phyloP scores from a whole-genome alignment of 2,797 vertebrate genomes.

The Danio kyathit region DNA sequence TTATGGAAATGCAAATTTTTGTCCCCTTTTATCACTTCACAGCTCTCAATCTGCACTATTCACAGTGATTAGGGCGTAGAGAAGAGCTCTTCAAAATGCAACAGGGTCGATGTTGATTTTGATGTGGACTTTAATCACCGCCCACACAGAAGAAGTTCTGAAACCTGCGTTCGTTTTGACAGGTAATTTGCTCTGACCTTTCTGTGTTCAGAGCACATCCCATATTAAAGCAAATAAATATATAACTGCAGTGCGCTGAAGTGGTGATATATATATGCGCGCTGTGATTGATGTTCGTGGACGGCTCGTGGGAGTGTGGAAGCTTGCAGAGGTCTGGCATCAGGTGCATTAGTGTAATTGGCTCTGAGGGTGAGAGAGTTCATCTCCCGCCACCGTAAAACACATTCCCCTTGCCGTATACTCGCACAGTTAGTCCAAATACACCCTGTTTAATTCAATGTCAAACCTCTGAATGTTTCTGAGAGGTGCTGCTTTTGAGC shows the following conservation, averaged over 20 bases:
- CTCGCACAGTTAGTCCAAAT: background rate
- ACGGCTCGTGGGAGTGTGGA: slow-evolving; percentile 21
- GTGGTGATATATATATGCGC: slow-evolving; percentile 19
- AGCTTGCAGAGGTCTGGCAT: slow-evolving; percentile 34
- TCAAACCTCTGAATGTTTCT: background rate
- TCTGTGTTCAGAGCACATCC: slow-evolving; percentile 24
- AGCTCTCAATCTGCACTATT: too few relatives aligned
- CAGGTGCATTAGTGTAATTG: slow-evolving; percentile 54
- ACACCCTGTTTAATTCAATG: background rate
- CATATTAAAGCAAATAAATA: slow-evolving; percentile 35
- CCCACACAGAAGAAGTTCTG: slow-evolving; percentile 12
- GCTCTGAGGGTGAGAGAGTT: slow-evolving; percentile 7
- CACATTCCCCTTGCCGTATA: slow-evolving; percentile 3
- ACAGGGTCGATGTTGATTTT: slow-evolving; percentile 15
- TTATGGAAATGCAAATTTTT: too few relatives aligned
- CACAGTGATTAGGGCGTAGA: too few relatives aligned
- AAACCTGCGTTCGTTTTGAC: slow-evolving; percentile 24
- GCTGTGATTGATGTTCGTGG: slow-evolving; percentile 41
- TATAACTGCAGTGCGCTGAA: slow-evolving; percentile 18
- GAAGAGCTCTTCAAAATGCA: background rate
- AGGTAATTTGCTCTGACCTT: slow-evolving; percentile 36
- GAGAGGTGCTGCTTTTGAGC: too few relatives aligned
- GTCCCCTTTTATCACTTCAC: too few relatives aligned
- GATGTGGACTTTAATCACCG: slow-evolving; percentile 18
- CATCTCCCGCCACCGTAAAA: slow-evolving; percentile 14